Conservation (phyloP, 2,113 vertebrate species). For the Salminus brasiliensis region DNA sequence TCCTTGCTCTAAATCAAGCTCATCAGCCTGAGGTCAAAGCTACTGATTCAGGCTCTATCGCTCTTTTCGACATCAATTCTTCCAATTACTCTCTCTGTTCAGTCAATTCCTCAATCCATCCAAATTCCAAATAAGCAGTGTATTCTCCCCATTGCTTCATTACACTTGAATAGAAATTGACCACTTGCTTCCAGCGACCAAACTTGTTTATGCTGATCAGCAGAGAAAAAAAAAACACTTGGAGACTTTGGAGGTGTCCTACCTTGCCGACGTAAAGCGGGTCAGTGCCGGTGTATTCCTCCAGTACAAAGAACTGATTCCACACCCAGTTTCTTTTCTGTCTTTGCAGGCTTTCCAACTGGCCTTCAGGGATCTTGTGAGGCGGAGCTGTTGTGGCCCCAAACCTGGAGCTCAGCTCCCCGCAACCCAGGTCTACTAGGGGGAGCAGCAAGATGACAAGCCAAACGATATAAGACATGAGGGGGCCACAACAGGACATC, state of each 20-base stretch:
- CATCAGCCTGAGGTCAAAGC: not conserved
- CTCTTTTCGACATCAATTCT: not conserved
- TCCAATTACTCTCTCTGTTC: not conserved
- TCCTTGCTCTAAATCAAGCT: not conserved
- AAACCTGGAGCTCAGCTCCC: slow-evolving; percentile 77
- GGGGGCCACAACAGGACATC: slow-evolving; percentile 71
- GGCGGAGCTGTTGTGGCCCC: slow-evolving; percentile 74
- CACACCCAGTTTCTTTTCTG: slow-evolving; percentile 98
- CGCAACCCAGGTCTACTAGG: slow-evolving; percentile 81
- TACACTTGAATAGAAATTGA: slow-evolving; percentile 17
- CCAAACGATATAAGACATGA: slow-evolving; percentile 73
- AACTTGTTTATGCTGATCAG: slow-evolving; percentile 5
- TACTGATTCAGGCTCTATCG: not conserved
- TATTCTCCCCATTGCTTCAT: not conserved
- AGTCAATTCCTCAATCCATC: not conserved
- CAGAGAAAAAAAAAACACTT: not conserved
- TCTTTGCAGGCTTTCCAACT: slow-evolving; percentile 76
- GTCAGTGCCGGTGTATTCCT: slow-evolving; percentile 95
- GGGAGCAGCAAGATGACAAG: slow-evolving; percentile 82
- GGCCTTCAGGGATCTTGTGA: slow-evolving; percentile 58
- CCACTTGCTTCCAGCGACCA: slow-evolving; percentile 8
- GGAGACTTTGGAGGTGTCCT: slow-evolving; percentile 71
- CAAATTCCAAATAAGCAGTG: not conserved
- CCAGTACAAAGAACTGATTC: slow-evolving; percentile 99
- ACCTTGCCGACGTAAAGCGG: slow-evolving; percentile 98